Base-by-base conservation (phyloP, 2,113 vertebrate species). In the Rhabdomys dilectus region DNA sequence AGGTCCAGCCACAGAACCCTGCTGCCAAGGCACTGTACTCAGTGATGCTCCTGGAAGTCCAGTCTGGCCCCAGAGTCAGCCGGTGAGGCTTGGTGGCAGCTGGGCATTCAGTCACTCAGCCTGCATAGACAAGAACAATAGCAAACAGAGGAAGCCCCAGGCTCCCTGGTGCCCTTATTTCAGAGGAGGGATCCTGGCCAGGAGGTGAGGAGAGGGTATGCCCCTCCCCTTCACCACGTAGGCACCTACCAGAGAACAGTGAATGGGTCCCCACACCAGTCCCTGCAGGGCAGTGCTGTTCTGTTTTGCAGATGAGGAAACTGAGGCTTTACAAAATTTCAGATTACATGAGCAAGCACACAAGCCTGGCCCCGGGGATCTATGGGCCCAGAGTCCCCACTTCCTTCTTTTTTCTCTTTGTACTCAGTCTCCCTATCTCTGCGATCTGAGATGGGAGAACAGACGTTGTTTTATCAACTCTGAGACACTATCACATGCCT, bases 31-130 rank as follows among this genome's bases (percentile, higher is more conserved):
- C 0, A 1, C 21, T 5, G 0, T 66, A 98, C 98, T 9, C 98
- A 99, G 98, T n/a, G 94, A 96, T 77, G 87, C 93, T 7, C 98
- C 98, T 0, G 98, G 97, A 80, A 45, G 53, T 86, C 98, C 98
- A 0, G 96, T 96, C 93, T 97, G 95, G 86, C 53, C 16, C 7
- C 72, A n/a, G 84, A 68, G 56, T 96, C 39, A 89, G 81, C 8
- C 11, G 72, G 13, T 0, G 1, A 82, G 34, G 42, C 39, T 10
- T 36, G 56, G 64, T 22, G 39, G 78, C 31, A 19, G 88, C 56
- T 51, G 26, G 62, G 24, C 80, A 75, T 64, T 62, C 3, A 26
- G 64, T 39, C 72, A 21, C 5, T 36, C 5, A 6, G 53, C 85
- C 87, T 62, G 58, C 7, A 73, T 8, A 15, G 53, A 90, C 64